Base-by-base conservation (phyloP, 2,113 vertebrate genomes). In the Pterocles gutturalis region DNA sequence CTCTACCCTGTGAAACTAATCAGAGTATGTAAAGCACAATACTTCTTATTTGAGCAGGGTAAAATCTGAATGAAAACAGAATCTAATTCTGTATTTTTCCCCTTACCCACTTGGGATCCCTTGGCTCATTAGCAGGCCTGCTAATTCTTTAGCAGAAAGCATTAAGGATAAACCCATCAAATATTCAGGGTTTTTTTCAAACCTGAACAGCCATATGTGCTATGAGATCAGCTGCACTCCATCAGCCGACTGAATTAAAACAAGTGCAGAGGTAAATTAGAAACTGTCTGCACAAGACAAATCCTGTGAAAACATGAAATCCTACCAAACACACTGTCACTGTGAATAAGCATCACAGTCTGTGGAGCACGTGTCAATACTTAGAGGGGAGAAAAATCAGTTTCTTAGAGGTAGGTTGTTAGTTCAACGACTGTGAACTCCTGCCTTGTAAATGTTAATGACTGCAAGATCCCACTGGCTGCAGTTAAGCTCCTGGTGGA, bases 181-280 rank as follows among this genome's bases (percentile, higher is more conserved):
- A 89, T 94, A 97, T 96, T 93, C 93, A 95, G 62, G 31, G 6
- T 7, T 71, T 89, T 61, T 61, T 94, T 94, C 83, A 87, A 95
- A 92, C 66, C 36, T 83, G 80, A 94, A 72, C 87, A 97, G 81
- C 93, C 92, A 80, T 95, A 89, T 96, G 89, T 91, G 92, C 95
- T 2, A 10, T 79, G 95, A 97, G 96, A 97, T 96, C 95, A 97
- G 95, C 95, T 95, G 89, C 89, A 96, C 96, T 91, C 89, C 83
- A 77, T 96, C 95, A 96, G 89, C 89, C 96, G 94, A 95, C 85
- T 94, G 95, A 95, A 96, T 97, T 97, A 93, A 97, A 96, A 96
- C 91, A 93, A 96, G 87, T 96, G 81, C 80, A 94, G 87, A 85
- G 93, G 95, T 93, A 97, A 96, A 96, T 97, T 96, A 95, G 70